Evolutionary conservation across 2,797 vertebrate species (phyloP), one percentile per base, ranked within the genome.

Genomic region (Myoxocephalus aenaeus): DNA sequence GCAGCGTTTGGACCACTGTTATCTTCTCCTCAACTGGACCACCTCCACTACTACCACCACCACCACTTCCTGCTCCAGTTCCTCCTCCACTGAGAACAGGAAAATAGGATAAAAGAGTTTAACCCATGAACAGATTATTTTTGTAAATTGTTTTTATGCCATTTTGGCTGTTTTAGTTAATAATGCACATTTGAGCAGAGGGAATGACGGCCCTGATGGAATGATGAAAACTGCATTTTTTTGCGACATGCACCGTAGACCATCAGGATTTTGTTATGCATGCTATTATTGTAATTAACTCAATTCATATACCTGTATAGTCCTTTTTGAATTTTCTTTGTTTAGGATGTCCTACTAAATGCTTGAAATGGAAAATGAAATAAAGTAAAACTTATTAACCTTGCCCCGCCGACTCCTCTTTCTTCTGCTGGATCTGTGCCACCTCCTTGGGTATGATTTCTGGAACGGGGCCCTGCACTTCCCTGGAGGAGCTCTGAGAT

Each of bases 401-500:
- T 92, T 14, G 86, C 48, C 3, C 46, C 90, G 62, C n/a, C 83
- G 25, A 4, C 68, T 40, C 70, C 87, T 78, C 86, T 89, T 46
- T 93, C 92, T 66, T 94, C 92, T 29, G 64, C 78, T 78, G 86
- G 92, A 0, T 97, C 97, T 0, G 94, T 22, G 80, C 96, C 95
- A 0, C 93, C 89, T 5, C 95, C 95, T 20, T 94, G 95, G 42
- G 87, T 74, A 40, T 95, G 96, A 27, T 91, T 87, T 34, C 92
- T 92, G 53, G 93, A 86, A 9, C 96, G 87, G 3, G 94, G 87
- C 40, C 88, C 90, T 51, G 90, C 89, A 0, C 91, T 96, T 27
- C 97, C 97, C 84, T 98, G 97, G 32, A 99, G 96, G 57, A 99
- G 96, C 89, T 99, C 98, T 0, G 98, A 99, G 88, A 99, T 97